A percentile compares a stretch with the other conserved stretches of the same genome.
Conservation (phyloP, 1,140 invertebrate genomes). For the Antheraea pernyi region DNA sequence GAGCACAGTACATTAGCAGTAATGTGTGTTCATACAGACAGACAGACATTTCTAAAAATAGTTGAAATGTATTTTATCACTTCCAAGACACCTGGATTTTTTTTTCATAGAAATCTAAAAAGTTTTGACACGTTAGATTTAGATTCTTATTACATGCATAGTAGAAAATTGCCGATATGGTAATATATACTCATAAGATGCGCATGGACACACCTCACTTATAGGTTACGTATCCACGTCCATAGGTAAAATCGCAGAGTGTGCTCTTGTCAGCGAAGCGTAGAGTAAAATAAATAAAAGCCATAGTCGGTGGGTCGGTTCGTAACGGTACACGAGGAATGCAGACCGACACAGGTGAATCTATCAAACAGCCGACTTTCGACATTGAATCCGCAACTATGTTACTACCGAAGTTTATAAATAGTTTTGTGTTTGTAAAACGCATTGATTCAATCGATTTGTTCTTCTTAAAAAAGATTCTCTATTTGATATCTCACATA, state of each 20-base stretch:
- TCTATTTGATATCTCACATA: background rate
- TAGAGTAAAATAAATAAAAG: background rate
- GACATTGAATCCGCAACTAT: conserved; percentile 4
- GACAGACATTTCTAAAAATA: too few species aligned
- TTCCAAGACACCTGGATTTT: too few species aligned
- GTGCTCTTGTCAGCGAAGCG: background rate
- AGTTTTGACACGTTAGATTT: too few species aligned
- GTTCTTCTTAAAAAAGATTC: background rate
- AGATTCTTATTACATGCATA: too few species aligned
- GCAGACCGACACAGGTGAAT: conserved; percentile 12
- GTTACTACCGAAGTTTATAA: background rate
- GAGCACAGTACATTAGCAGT: too few species aligned
- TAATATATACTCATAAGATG: too few species aligned
- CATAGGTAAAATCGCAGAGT: background rate
- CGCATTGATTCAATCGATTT: background rate
- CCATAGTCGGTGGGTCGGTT: background rate
- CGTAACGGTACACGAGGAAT: conserved; percentile 9
- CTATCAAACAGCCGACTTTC: background rate
- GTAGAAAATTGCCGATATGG: too few species aligned
- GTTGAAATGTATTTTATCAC: too few species aligned
- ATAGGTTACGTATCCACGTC: too few species aligned
- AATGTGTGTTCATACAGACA: too few species aligned
- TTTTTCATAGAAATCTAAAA: too few species aligned
- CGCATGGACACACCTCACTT: too few species aligned
- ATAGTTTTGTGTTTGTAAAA: background rate